A percentile compares a stretch with the other conserved stretches of the same genome.
Conservation (phyloP, 2,888 invertebrate genomes). For the Rotaria macrura region DNA sequence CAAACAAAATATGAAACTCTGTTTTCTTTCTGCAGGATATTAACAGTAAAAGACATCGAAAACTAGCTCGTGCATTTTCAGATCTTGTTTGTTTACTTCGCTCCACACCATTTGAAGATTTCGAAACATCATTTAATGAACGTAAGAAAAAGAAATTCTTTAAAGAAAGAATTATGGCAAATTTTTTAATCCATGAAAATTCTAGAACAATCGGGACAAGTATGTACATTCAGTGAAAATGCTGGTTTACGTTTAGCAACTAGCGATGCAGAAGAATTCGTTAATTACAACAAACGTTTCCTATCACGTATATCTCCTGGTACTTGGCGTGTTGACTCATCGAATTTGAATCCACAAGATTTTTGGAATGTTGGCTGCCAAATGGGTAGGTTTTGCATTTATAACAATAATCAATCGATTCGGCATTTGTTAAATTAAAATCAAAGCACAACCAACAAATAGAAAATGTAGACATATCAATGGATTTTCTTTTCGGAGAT, state of each 20-base stretch:
- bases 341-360: constrained; percentile 54
- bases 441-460: no score
- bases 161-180: neutral
- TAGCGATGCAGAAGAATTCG: constrained; percentile 12
- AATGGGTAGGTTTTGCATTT: constrained; percentile 48
- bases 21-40: neutral
- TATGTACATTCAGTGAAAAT: constrained; percentile 18
- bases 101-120: neutral
- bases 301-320: neutral
- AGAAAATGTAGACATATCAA: neutral
- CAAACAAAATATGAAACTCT: neutral
- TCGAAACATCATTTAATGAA: neutral
- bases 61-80: neutral
- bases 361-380: constrained; percentile 57
- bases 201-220: neutral
- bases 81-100: neutral
- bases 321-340: constrained; percentile 52
- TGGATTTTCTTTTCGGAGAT: neutral
- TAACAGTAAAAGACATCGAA: neutral
- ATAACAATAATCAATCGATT: no score
- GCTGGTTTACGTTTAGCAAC: constrained; percentile 8
- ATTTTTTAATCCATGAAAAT: neutral
- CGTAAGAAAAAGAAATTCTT: neutral
- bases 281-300: constrained; percentile 20
- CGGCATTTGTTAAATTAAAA: neutral